Evolutionary conservation across 1,140 invertebrate species (phyloP), one percentile per base, ranked within the genome.

Genomic region (Apis florea): DNA sequence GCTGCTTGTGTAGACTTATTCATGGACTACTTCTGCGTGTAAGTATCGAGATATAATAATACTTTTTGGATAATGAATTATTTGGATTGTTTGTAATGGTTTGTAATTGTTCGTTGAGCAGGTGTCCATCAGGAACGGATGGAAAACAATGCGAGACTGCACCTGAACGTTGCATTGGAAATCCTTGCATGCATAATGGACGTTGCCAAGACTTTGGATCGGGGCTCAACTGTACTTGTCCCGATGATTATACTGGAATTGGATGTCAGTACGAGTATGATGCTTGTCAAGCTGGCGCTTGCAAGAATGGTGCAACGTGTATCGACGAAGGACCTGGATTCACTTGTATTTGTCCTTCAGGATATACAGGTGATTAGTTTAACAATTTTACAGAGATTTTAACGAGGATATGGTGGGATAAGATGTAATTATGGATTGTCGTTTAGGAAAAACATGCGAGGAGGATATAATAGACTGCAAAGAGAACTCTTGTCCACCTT

Each of bases 21-120:
- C 95, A 96, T 98, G 94, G 98, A 99, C 90, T 99, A 96, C 92
- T 99, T 99, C 96, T 99, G 98, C 90, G 98, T 98, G 95, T 96
- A 95, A 96, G 96, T 96, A 92, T 4, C n/a, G 10, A 13, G 19
- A 1, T 19, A 12, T 53, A 4, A 19, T 53, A 15, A 17, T 2
- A 24, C 15, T 26, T 15, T 1, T 51, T 40, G 13, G 19, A 17
- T 24, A 2, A 51, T 31, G 10, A 12, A 17, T 31, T 26, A 1
- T 49, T 68, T 24, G 0, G 8, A 13, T 15, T 19, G n/a, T 19
- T 26, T 8, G 2, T 67, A 11, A 56, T 49, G 3, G 19, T 31
- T 31, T 4, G 10, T 6, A 19, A 17, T 5, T 11, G 24, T 12
- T n/a, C 0, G 4, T 2, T 19, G 10, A 71, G 51, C 77, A 96